A percentile compares a stretch with the other conserved stretches of the same genome.
phyloP scores from a whole-genome alignment of 2,113 vertebrate species.

The Myxocyprinus asiaticus region DNA sequence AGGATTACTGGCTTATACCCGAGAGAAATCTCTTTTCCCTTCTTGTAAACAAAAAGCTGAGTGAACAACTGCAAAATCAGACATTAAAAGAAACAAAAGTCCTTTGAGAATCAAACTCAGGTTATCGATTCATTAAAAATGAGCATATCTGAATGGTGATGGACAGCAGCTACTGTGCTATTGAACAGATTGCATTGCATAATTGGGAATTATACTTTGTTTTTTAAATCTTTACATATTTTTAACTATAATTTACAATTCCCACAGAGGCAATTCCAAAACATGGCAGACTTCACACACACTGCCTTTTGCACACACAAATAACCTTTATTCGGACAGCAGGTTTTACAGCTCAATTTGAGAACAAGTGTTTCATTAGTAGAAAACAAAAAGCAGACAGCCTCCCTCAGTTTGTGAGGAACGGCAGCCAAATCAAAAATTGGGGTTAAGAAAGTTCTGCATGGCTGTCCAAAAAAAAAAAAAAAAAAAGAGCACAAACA shows the following conservation, averaged over 20 bases:
- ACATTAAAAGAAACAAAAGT: not conserved
- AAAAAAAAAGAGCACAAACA: not conserved
- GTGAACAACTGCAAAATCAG: not conserved
- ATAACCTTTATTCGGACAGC: slow-evolving; percentile 12
- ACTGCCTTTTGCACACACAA: not conserved
- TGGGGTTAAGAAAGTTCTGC: slow-evolving; percentile 49
- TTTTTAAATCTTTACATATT: not conserved
- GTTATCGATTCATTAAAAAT: slow-evolving; percentile 17
- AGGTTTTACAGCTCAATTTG: slow-evolving; percentile 47
- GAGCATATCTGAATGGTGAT: not conserved
- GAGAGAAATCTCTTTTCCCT: too few relatives aligned
- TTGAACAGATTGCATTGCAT: not conserved
- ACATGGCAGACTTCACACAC: slow-evolving; percentile 10
- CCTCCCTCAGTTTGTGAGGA: slow-evolving; percentile 33
- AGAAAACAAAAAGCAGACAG: slow-evolving; percentile 55
- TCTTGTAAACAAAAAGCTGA: too few relatives aligned
- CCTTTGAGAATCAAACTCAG: not conserved
- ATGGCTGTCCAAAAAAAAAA: slow-evolving; percentile 38
- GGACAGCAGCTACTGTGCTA: slow-evolving; percentile 37
- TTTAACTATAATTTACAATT: slow-evolving; percentile 32
- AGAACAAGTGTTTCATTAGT: slow-evolving; percentile 61
- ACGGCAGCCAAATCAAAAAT: slow-evolving; percentile 51
- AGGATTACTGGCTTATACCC: too few relatives aligned
- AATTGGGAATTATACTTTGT: slow-evolving; percentile 10
- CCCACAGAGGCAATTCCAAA: slow-evolving; percentile 25